phyloP scores from a whole-genome alignment of 1,140 invertebrate species.

The Sitobion miscanthi region DNA sequence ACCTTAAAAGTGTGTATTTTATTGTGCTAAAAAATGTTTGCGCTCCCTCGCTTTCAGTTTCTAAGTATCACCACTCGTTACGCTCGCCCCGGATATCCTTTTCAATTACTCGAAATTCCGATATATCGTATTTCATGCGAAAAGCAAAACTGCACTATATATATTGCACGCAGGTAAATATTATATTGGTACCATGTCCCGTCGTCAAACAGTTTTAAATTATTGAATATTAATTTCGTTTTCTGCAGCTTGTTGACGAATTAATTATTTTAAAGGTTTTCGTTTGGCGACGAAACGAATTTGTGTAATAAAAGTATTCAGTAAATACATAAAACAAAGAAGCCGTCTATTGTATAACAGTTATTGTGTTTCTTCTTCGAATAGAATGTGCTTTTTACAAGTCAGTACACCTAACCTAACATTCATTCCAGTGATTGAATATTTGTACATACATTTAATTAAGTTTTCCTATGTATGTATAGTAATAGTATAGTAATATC shows the following conservation, averaged over 20 bases:
- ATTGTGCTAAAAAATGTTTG: constrained; percentile 4
- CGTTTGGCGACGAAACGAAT: neutral
- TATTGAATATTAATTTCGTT: neutral
- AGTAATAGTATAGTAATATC: no score
- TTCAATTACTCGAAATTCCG: neutral
- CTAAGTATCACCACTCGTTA: neutral
- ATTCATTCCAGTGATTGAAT: neutral
- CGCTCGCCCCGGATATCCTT: constrained; percentile 37
- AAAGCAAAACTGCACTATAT: neutral
- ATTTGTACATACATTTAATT: neutral
- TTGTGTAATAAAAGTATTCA: neutral
- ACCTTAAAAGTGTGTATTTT: constrained; percentile 12
- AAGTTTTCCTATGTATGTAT: neutral
- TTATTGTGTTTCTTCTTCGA: neutral
- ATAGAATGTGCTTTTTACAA: neutral
- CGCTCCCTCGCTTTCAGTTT: constrained; percentile 18
- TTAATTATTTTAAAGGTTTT: neutral
- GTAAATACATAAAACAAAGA: neutral
- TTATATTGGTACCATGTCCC: neutral
- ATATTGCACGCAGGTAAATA: neutral
- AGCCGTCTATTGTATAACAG: neutral
- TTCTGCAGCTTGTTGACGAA: neutral
- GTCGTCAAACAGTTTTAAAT: neutral
- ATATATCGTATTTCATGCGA: neutral
- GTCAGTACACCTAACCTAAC: neutral